These are phyloP conservation scores for Rostratula benghalensis DNA, from an alignment of 2,113 vertebrate species.

Conservation along the genomic window DNA sequence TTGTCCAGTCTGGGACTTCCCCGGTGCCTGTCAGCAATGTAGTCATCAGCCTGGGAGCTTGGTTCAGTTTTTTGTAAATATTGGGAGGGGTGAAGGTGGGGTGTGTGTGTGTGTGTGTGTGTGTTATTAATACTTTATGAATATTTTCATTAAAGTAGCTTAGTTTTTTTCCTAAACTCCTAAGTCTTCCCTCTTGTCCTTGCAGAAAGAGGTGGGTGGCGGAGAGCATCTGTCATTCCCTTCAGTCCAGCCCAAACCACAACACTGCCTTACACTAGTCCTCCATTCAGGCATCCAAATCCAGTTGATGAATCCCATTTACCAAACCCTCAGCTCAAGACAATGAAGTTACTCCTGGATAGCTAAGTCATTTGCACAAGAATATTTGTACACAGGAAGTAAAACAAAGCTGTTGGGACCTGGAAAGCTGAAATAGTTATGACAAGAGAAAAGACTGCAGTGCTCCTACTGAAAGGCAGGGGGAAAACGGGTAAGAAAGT, in stretches of 20 bases:
- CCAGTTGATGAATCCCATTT: neutral
- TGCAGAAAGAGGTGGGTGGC: neutral
- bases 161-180: neutral
- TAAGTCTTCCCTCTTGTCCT: neutral
- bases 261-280: neutral
- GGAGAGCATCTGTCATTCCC: neutral
- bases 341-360: neutral
- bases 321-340: neutral
- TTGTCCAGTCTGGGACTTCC: neutral
- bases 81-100: no score
- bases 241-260: neutral
- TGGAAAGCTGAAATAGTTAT: neutral
- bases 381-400: neutral
- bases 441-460: neutral
- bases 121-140: neutral
- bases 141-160: neutral
- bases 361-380: neutral
- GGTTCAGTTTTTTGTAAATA: neutral
- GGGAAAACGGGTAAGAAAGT: neutral
- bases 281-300: neutral
- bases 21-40: neutral
- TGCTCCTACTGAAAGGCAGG: neutral
- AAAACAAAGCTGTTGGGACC: neutral
- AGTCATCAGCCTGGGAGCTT: neutral
- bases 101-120: no score